phyloP scores from a whole-genome alignment of 2,797 vertebrate genomes.

The Phataginus tricuspis region DNA sequence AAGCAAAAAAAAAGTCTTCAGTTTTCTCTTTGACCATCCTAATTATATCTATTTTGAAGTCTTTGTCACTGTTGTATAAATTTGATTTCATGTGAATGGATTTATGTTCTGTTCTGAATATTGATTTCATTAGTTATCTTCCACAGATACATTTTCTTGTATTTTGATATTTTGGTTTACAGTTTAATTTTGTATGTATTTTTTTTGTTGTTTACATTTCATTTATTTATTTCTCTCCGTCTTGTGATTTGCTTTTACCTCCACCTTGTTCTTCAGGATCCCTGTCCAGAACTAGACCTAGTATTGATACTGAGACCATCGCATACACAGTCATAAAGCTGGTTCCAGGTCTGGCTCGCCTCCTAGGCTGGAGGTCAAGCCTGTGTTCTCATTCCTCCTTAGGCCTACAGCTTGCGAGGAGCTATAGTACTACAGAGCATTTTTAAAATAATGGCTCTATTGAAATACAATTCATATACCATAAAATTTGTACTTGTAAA shows the following conservation, averaged over 20 bases:
- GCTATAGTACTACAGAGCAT: neutral
- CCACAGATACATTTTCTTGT: neutral
- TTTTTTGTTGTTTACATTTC: neutral
- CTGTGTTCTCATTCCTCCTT: neutral
- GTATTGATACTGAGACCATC: neutral
- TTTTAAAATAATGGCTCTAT: neutral
- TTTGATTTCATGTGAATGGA: neutral
- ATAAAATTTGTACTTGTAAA: neutral
- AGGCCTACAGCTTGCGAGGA: neutral
- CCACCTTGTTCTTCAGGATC: neutral
- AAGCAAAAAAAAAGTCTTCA: neutral
- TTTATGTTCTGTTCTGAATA: neutral
- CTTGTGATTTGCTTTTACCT: neutral
- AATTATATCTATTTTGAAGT: neutral
- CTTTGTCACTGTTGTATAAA: neutral
- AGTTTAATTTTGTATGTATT: neutral
- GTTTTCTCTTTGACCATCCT: neutral
- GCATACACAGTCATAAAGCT: neutral
- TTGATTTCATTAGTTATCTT: neutral
- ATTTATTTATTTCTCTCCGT: neutral
- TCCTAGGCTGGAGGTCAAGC: neutral
- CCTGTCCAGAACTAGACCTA: neutral
- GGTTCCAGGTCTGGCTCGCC: too few species aligned
- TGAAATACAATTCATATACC: neutral
- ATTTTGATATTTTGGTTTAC: neutral